Conservation (phyloP, 2,797 vertebrate species). For the Acropternis orthonyx region DNA sequence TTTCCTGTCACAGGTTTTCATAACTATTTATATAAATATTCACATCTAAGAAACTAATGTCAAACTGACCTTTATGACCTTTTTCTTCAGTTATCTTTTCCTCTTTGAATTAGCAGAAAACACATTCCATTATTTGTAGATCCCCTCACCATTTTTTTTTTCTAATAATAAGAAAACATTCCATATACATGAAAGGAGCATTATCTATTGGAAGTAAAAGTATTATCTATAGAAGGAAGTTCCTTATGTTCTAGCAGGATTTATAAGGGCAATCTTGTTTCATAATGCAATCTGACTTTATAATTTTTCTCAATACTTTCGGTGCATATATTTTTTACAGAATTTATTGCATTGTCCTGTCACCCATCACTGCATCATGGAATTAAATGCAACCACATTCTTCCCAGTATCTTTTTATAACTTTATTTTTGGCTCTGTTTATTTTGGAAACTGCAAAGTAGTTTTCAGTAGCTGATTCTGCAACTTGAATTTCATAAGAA, state of each 20-base stretch:
- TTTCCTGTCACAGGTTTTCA: background rate
- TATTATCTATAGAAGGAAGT: background rate
- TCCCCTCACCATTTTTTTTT: background rate
- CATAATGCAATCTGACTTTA: background rate
- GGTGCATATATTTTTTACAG: background rate
- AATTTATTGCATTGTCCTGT: background rate
- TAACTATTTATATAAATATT: background rate
- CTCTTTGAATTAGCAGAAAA: background rate
- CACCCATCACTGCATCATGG: background rate
- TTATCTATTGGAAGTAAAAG: background rate
- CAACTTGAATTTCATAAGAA: background rate
- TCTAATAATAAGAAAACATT: background rate
- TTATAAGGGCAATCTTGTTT: background rate
- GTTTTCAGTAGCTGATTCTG: background rate
- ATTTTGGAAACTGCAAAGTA: background rate
- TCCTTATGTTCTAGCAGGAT: background rate
- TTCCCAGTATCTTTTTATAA: background rate
- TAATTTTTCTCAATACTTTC: background rate
- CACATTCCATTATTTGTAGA: background rate
- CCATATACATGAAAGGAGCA: background rate
- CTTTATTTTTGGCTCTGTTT: background rate
- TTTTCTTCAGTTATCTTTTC: background rate
- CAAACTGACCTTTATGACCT: background rate
- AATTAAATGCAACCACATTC: background rate
- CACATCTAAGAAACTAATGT: background rate